Conservation (phyloP, 2,888 invertebrate species). For the Parnassius apollo region DNA sequence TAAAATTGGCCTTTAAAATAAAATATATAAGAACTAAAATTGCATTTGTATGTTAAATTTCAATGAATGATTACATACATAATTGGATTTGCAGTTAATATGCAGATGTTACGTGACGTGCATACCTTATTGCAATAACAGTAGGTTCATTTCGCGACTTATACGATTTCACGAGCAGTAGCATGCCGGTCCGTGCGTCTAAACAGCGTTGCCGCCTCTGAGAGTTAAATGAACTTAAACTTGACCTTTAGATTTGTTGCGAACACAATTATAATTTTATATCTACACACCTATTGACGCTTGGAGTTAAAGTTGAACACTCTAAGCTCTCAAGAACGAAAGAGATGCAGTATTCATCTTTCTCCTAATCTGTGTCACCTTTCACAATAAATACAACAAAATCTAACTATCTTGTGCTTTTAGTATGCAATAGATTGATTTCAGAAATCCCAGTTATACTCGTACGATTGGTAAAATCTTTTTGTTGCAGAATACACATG, state of each 20-base stretch:
- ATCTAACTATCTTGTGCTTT: no score
- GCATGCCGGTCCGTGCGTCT: not conserved
- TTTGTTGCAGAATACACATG: no score
- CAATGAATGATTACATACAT: slow-evolving; percentile 3
- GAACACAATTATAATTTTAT: slow-evolving; percentile 25
- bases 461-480: no score
- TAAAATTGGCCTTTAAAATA: not conserved
- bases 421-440: no score
- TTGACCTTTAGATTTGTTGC: slow-evolving; percentile 27
- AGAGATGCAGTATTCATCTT: not conserved
- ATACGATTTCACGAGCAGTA: not conserved
- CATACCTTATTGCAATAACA: not conserved
- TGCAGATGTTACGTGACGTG: not conserved
- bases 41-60: not conserved
- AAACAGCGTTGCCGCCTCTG: slow-evolving; percentile 16
- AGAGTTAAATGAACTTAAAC: slow-evolving; percentile 29
- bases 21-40: not conserved
- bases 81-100: slow-evolving; percentile 12
- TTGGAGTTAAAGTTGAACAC: not conserved
- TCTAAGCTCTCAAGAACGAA: not conserved
- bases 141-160: slow-evolving; percentile 8
- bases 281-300: slow-evolving; percentile 21
- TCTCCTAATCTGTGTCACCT: not conserved
- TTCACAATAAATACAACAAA: not conserved
- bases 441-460: no score